Conservation (phyloP, 1,140 invertebrate species). For the Oryzaephilus surinamensis region DNA sequence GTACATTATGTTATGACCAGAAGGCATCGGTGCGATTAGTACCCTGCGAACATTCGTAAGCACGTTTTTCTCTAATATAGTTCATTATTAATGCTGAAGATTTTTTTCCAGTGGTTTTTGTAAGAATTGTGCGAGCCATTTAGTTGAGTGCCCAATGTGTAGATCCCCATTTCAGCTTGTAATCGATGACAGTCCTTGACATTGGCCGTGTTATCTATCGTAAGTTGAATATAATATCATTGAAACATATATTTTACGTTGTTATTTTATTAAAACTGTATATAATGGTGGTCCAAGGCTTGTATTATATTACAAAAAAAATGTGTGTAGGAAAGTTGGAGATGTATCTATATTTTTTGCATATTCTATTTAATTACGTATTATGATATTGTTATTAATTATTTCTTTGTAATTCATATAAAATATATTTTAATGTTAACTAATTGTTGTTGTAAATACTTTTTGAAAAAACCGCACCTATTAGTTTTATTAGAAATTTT, state of each 20-base stretch:
- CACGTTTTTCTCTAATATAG: constrained; percentile 12
- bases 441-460: too few species aligned
- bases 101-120: constrained; percentile 70
- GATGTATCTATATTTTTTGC: constrained; percentile 2
- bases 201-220: too few species aligned
- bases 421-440: constrained; percentile 26
- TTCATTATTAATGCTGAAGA: not conserved
- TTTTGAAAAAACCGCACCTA: too few species aligned
- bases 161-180: constrained; percentile 41
- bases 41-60: constrained; percentile 73
- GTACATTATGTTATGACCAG: constrained; percentile 78
- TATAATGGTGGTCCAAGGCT: too few species aligned
- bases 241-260: too few species aligned
- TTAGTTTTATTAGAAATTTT: too few species aligned
- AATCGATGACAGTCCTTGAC: constrained; percentile 23
- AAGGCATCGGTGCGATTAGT: constrained; percentile 60
- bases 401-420: constrained; percentile 10
- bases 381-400: constrained; percentile 3
- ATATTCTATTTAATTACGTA: constrained; percentile 2
- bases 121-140: constrained; percentile 60
- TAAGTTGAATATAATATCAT: not conserved
- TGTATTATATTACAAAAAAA: too few species aligned
- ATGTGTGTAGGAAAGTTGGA: too few species aligned
- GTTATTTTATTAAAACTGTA: too few species aligned
- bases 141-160: constrained; percentile 83